phyloP scores from a whole-genome alignment of 2,113 vertebrate genomes.

The Nymphicus hollandicus region DNA sequence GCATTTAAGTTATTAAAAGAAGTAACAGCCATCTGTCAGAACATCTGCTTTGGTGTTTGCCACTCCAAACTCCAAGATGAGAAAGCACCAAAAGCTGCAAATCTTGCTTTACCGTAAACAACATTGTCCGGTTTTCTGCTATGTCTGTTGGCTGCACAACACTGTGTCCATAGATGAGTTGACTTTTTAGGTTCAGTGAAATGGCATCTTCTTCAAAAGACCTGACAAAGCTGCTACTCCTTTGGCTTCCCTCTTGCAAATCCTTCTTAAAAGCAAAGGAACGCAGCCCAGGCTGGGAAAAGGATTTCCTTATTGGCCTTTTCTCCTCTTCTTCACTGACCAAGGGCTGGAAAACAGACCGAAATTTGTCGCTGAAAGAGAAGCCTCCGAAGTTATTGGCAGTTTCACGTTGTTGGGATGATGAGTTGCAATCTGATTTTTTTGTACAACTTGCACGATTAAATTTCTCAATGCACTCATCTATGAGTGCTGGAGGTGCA shows the following conservation, averaged over 20 bases:
- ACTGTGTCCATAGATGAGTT: constrained; percentile 67
- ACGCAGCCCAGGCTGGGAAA: constrained; percentile 74
- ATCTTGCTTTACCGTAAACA: constrained; percentile 87
- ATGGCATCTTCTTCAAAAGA: constrained; percentile 88
- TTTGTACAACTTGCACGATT: constrained; percentile 73
- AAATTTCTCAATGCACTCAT: constrained; percentile 97
- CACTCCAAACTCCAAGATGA: background rate
- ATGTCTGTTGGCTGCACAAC: constrained; percentile 92
- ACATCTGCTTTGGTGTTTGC: background rate
- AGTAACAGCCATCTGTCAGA: background rate
- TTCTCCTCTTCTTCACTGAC: constrained; percentile 54
- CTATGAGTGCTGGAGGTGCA: constrained; percentile 92
- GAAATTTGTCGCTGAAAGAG: constrained; percentile 65
- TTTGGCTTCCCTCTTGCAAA: constrained; percentile 59
- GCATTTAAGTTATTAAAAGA: background rate
- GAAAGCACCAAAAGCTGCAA: background rate
- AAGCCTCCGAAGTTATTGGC: constrained; percentile 39
- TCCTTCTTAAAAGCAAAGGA: constrained; percentile 82
- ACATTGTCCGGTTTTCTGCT: constrained; percentile 95
- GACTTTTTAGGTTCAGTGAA: constrained; percentile 81
- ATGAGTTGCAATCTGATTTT: background rate
- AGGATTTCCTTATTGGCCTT: constrained; percentile 74
- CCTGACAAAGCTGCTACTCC: constrained; percentile 75
- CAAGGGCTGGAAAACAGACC: constrained; percentile 70
- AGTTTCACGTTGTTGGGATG: constrained; percentile 22